Base-by-base conservation (phyloP, 2,113 vertebrate genomes). In the Oophaga pumilio region DNA sequence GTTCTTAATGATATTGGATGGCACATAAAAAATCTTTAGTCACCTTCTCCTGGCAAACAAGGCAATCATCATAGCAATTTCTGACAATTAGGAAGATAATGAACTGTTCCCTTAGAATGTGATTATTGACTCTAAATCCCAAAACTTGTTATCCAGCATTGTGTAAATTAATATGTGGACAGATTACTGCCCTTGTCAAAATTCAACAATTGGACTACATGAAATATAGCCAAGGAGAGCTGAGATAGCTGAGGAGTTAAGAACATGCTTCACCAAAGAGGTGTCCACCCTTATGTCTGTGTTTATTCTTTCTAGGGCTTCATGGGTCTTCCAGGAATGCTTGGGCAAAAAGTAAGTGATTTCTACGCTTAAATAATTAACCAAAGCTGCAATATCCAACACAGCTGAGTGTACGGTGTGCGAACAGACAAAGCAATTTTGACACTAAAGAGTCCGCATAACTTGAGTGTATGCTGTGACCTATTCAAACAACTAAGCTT, bases 311-410 rank as follows among this genome's bases (percentile, higher is more conserved):
- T 89, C 18, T 90, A 99, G 98, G 98, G 98, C 77, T 94, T 93
- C 83, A 96, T 96, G 90, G 98, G 98, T 76, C 95, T 97, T 89
- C 96, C 97, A 89, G 98, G 98, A 93, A 99, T 99, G 97, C 93
- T 99, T 90, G 98, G 98, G 86, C 97, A 99, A 91, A 99, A 99
- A 93, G 97, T 99, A 90, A 95, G 95, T 91, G 77, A 7, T 17
- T 0, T 18, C 33, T 10, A 20, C 0, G 7, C 12, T 50, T 43
- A 43, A 43, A 43, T 43, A 43, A n/a, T n/a, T n/a, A n/a, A 43
- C 33, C 2, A 43, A 43, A 2, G 33, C 33, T 43, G 33, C 33
- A 43, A 43, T 43, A 43, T 5, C 33, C 33, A 4, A 5, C 33
- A 43, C 3, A 43, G 33, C 33, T 43, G 33, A 43, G 33, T 43